Evolutionary conservation across 2,888 invertebrate species (phyloP), one percentile per base, ranked within the genome.

Genomic region (Protula sp.): DNA sequence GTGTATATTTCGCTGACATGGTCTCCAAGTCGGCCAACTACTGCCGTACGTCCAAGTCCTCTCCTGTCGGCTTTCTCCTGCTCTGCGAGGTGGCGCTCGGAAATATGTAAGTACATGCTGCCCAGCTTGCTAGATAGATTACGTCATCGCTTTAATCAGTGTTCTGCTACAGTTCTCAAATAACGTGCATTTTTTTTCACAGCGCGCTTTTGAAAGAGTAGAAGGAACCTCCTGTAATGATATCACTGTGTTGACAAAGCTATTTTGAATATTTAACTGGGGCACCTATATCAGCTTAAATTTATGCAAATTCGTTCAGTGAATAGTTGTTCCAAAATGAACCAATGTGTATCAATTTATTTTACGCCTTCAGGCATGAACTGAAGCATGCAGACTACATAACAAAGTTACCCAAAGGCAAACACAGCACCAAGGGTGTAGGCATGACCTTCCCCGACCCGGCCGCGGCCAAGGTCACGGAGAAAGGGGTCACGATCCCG

Each of bases 1-100:
- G 97, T 55, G 74, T 84, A 60, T 95, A 95, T 82, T 97, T 98
- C 82, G 97, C 97, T 9, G 98, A 99, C 81, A 97, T 97, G 94
- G 95, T 97, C 1, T 92, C 94, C 4, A 99, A 99, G 80, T 94
- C 94, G 0, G 97, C 97, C 5, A 97, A 97, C 82, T 98, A 97
- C 81, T 98, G 97, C 82, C 87, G 86, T 76, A 89, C 94, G 1
- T 87, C 83, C 67, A 83, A 83, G 14, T 73, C 77, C 27, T 87
- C 87, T 77, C 86, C 89, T 0, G 86, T 87, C n/a, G 98, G 95
- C 30, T 80, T 97, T 47, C 76, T 99, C 83, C 75, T 99, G 73
- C 85, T 99, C 0, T 95, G 94, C 77, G 98, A 99, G 78, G 97
- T 83, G 2, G 97, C 98, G 0, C 85, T 98, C 2, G 98, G 98